phyloP scores from a whole-genome alignment of 2,797 vertebrate genomes.

The Siniperca obscura region DNA sequence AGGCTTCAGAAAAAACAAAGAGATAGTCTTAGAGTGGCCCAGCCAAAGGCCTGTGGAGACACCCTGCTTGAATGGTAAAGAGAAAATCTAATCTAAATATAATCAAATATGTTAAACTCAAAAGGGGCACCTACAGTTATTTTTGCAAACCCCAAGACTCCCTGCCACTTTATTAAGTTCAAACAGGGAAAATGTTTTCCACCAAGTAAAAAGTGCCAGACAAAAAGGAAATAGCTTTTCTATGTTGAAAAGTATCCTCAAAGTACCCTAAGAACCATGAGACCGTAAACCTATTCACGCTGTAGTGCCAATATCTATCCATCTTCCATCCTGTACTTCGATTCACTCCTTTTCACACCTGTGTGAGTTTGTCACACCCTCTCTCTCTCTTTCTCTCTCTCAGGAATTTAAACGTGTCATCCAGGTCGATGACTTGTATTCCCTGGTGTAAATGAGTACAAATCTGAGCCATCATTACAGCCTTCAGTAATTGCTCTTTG shows the following conservation, averaged over 20 bases:
- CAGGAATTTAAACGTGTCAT: slow-evolving; percentile 23
- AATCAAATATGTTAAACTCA: not conserved
- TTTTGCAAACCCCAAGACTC: not conserved
- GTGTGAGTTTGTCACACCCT: not conserved
- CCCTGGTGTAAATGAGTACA: slow-evolving; percentile 30
- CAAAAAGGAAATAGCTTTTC: slow-evolving; percentile 22
- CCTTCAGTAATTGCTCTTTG: slow-evolving; percentile 54
- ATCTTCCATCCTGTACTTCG: not conserved
- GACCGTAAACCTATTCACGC: slow-evolving; percentile 7
- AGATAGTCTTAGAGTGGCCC: not conserved
- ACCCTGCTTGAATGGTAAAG: not conserved
- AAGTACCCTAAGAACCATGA: not conserved
- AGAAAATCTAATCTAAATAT: no score
- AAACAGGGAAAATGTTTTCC: slow-evolving; percentile 25
- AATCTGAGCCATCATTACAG: slow-evolving; percentile 38
- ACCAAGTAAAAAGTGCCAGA: slow-evolving; percentile 7
- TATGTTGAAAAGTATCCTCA: not conserved
- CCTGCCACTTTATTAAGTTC: not conserved
- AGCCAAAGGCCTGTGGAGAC: slow-evolving; percentile 8
- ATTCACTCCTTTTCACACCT: slow-evolving; percentile 2
- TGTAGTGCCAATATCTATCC: not conserved
- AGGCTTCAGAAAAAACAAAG: slow-evolving; percentile 8
- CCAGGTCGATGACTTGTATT: slow-evolving; percentile 12
- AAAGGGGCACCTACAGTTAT: not conserved
- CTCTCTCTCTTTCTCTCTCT: slow-evolving; percentile 1